These are phyloP conservation scores for Ostrea denselamellosa DNA, from an alignment of 1,140 invertebrate genomes.

Conservation along the genomic window DNA sequence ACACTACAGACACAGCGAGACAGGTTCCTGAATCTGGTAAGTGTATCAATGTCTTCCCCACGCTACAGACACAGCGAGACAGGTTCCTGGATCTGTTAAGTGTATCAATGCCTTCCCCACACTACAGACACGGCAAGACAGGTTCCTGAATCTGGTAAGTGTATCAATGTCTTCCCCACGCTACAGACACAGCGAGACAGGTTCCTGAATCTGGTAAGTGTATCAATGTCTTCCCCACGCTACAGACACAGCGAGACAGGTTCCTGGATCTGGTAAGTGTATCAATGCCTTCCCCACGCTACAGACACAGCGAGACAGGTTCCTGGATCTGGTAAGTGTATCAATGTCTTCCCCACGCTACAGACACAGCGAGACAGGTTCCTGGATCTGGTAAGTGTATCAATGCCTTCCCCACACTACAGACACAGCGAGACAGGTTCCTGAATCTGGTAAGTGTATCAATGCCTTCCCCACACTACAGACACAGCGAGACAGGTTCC, in stretches of 20 bases:
- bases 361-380: constrained; percentile 78
- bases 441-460: constrained; percentile 78
- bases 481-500: constrained; percentile 78
- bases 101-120: constrained; percentile 78
- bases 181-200: constrained; percentile 76
- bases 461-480: constrained; percentile 74
- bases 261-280: constrained; percentile 79
- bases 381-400: constrained; percentile 78
- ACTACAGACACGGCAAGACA: constrained; percentile 74
- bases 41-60: constrained; percentile 77
- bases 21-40: constrained; percentile 78
- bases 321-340: constrained; percentile 77
- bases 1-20: constrained; percentile 75
- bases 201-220: constrained; percentile 79
- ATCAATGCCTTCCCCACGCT: constrained; percentile 76
- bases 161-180: constrained; percentile 77
- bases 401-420: constrained; percentile 73
- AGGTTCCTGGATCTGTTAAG: constrained; percentile 78
- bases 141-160: constrained; percentile 79
- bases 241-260: constrained; percentile 76
- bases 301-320: constrained; percentile 77
- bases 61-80: constrained; percentile 74
- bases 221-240: constrained; percentile 75
- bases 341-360: constrained; percentile 76
- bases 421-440: constrained; percentile 78